phyloP scores from a whole-genome alignment of 2,888 invertebrate species.

The Drosophila leonis region DNA sequence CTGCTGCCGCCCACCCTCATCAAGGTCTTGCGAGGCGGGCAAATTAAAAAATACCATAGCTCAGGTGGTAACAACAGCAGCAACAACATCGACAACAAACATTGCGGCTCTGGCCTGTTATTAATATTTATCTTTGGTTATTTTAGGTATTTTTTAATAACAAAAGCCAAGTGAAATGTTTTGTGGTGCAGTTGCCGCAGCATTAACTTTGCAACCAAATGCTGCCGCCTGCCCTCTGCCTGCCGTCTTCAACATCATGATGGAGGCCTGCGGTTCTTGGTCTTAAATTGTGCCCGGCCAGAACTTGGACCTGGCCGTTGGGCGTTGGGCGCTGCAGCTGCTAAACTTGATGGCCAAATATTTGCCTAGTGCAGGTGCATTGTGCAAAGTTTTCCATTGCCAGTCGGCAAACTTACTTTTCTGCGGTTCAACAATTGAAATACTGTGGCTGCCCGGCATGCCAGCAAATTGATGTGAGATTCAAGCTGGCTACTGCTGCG shows the following conservation, averaged over 20 bases:
- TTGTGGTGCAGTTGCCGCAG: slow-evolving; percentile 60
- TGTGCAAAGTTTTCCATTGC: slow-evolving; percentile 59
- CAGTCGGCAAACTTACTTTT: slow-evolving; percentile 65
- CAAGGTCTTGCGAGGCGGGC: slow-evolving; percentile 39
- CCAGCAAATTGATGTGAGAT: slow-evolving; percentile 38
- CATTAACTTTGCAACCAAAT: slow-evolving; percentile 47
- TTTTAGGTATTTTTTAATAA: slow-evolving; percentile 81
- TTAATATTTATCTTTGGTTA: slow-evolving; percentile 81
- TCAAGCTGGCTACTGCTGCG: slow-evolving; percentile 2
- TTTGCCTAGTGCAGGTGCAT: slow-evolving; percentile 65
- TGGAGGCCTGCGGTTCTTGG: slow-evolving; percentile 31
- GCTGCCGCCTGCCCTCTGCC: not conserved
- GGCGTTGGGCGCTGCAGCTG: slow-evolving; percentile 46
- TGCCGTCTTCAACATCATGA: not conserved
- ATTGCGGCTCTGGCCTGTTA: slow-evolving; percentile 67
- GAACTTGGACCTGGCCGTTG: slow-evolving; percentile 38
- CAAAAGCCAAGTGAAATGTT: slow-evolving; percentile 71
- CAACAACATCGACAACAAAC: slow-evolving; percentile 33
- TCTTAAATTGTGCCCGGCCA: slow-evolving; percentile 22
- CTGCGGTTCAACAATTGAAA: slow-evolving; percentile 66
- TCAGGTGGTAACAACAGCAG: slow-evolving; percentile 42
- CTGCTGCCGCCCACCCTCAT: slow-evolving; percentile 13
- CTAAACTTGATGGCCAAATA: slow-evolving; percentile 71
- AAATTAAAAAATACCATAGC: slow-evolving; percentile 77
- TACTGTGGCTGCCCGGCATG: slow-evolving; percentile 49